Evolutionary conservation across 2,888 invertebrate species (phyloP).

Genomic region (Machimus atricapillus): DNA sequence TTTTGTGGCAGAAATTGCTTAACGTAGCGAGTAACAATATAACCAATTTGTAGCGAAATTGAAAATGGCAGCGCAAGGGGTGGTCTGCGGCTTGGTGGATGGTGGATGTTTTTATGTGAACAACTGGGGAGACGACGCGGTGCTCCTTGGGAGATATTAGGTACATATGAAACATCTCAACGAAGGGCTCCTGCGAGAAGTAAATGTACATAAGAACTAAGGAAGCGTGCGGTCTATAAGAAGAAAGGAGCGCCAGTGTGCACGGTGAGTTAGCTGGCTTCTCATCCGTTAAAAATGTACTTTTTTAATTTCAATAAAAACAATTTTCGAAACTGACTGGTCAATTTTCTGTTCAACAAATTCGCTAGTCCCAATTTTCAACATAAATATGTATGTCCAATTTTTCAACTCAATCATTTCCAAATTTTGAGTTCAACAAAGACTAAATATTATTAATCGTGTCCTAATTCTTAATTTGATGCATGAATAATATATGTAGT

Average conservation of each 20-base stretch:
- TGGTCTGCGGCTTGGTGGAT: background rate
- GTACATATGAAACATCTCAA: background rate
- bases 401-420: no score
- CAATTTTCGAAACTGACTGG: background rate
- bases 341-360: no score
- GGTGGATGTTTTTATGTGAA: background rate
- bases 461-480: no score
- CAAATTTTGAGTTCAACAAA: no score
- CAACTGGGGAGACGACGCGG: background rate
- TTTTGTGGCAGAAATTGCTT: slow-evolving; percentile 50
- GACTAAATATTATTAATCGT: no score
- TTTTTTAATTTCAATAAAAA: background rate
- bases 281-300: no score
- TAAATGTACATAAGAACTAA: background rate
- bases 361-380: no score
- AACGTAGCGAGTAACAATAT: slow-evolving; percentile 53
- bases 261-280: background rate
- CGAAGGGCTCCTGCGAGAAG: background rate
- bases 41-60: slow-evolving; percentile 53
- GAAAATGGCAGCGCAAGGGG: slow-evolving; percentile 49
- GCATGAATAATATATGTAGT: no score
- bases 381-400: no score
- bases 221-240: background rate
- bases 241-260: no score
- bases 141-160: background rate